Conservation (phyloP, 2,888 invertebrate genomes). For the Mimas tiliae region DNA sequence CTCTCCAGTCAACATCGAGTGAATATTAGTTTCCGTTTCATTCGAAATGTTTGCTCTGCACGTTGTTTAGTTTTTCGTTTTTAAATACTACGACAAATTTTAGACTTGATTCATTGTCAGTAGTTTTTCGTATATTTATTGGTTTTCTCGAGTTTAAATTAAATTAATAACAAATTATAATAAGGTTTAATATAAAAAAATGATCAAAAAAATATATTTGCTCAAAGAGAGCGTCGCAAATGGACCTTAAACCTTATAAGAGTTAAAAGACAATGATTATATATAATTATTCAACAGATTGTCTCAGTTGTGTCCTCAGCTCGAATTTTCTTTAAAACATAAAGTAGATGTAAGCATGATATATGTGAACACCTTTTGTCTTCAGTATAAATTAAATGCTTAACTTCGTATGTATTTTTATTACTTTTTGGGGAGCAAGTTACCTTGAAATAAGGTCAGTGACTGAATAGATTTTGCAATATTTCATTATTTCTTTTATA, state of each 20-base stretch:
- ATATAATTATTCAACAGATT: conserved; percentile 20
- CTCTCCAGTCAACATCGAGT: conserved; percentile 13
- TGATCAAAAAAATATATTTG: background rate
- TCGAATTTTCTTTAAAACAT: conserved; percentile 10
- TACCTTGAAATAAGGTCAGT: background rate
- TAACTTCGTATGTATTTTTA: background rate
- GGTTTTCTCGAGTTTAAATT: no score
- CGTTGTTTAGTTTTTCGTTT: background rate
- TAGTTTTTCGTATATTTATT: background rate
- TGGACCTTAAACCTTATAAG: conserved; percentile 11
- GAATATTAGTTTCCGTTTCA: conserved; percentile 9
- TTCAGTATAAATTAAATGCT: background rate
- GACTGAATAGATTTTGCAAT: background rate
- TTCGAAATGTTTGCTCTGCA: conserved; percentile 12
- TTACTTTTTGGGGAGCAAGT: background rate
- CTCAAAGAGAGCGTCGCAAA: background rate
- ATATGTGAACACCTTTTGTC: background rate
- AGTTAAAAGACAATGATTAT: conserved; percentile 7
- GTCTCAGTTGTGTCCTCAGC: background rate
- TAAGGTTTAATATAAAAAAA: no score
- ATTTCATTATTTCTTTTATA: no score
- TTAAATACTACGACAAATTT: background rate
- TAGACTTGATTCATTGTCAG: background rate
- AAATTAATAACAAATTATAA: no score
- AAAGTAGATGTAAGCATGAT: conserved; percentile 11